Percentiles rank a stretch among this genome's conserved stretches.
These are phyloP conservation scores for Sorex fumeus DNA, from an alignment of 2,113 vertebrate species.

Conservation along the genomic window DNA sequence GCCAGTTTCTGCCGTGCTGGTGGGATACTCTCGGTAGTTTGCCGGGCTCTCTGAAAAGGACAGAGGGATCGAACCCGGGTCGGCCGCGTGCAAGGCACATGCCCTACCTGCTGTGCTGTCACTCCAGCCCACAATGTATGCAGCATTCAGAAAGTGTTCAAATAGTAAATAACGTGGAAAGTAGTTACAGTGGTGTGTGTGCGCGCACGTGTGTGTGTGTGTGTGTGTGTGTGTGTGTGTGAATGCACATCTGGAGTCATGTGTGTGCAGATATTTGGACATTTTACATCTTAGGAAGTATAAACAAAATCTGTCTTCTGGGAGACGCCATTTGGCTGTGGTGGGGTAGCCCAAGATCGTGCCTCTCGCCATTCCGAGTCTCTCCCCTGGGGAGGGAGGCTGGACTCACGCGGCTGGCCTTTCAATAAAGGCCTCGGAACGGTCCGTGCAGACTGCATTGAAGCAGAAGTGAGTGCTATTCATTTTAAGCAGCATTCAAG, in stretches of 20 bases:
- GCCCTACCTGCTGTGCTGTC: too few relatives aligned
- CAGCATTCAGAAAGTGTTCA: too few relatives aligned
- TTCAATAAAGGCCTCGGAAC: slow-evolving; percentile 44
- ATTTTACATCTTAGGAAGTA: neutral
- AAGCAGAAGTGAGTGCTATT: neutral
- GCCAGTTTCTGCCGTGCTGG: too few relatives aligned
- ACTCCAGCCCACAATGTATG: too few relatives aligned
- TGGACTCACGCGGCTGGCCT: neutral
- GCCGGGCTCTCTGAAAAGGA: too few relatives aligned
- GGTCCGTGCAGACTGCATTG: neutral
- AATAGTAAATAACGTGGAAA: too few relatives aligned
- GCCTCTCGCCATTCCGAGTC: neutral
- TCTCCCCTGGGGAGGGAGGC: neutral
- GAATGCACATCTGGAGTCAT: too few relatives aligned
- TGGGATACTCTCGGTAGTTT: too few relatives aligned
- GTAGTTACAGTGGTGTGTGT: neutral
- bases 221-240: rapidly evolving
- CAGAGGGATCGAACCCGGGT: too few relatives aligned
- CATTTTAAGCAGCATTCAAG: slow-evolving; percentile 51
- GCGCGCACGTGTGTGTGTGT: neutral
- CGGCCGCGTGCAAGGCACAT: too few relatives aligned
- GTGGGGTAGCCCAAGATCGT: neutral
- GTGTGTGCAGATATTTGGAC: neutral
- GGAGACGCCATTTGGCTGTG: neutral
- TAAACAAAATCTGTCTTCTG: neutral